Percentiles rank a stretch among this genome's conserved stretches.
These are phyloP conservation scores for Halocynthia roretzi DNA, from an alignment of 23 tunicate genomes.

Conservation along the genomic window DNA sequence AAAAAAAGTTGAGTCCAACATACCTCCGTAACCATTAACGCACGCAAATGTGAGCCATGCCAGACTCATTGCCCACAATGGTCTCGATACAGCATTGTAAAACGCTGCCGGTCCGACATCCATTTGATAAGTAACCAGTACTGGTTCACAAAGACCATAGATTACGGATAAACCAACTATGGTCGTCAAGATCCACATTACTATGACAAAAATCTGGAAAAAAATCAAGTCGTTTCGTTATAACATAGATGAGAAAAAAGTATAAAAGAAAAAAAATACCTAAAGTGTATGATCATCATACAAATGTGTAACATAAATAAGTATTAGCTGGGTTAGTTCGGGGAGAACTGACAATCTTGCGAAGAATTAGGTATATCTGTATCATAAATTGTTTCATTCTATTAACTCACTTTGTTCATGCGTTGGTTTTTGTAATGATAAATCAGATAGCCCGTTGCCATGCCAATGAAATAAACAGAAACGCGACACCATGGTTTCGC, in stretches of 20 bases:
- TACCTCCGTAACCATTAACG: constrained; percentile 81
- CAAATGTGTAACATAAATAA: too few species aligned
- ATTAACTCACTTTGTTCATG: constrained; percentile 14
- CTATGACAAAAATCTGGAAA: not conserved
- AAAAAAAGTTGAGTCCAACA: not conserved
- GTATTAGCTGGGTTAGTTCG: too few species aligned
- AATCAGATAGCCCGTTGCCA: constrained; percentile 12
- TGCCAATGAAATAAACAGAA: constrained; percentile 19
- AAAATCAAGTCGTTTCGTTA: too few species aligned
- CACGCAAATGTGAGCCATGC: constrained; percentile 65
- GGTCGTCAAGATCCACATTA: not conserved
- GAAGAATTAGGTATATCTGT: too few species aligned
- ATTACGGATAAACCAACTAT: constrained; percentile 5
- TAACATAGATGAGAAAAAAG: too few species aligned
- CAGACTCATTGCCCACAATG: constrained; percentile 59
- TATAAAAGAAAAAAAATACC: too few species aligned
- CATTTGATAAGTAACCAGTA: not conserved
- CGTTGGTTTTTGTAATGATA: not conserved
- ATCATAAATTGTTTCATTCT: too few species aligned
- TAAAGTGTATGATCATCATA: too few species aligned
- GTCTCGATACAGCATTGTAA: constrained; percentile 63
- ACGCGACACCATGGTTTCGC: constrained; percentile 32
- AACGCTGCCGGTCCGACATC: constrained; percentile 41
- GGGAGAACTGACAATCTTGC: too few species aligned
- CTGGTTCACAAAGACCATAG: not conserved